A percentile compares a stretch with the other conserved stretches of the same genome.
Conservation (phyloP, 1,140 invertebrate genomes). For the Nasonia vitripennis region DNA sequence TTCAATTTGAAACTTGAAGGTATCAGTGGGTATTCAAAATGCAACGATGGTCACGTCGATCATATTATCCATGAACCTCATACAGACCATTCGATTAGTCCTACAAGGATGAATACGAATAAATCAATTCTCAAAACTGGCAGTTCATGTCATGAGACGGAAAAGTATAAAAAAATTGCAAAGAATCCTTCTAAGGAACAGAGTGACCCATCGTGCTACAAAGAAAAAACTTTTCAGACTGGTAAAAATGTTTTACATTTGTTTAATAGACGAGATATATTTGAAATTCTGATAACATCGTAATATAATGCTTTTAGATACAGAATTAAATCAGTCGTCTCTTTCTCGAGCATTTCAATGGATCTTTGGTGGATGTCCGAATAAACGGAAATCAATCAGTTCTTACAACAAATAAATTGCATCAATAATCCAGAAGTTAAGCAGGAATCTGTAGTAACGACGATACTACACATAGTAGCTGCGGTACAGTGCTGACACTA, state of each 20-base stretch:
- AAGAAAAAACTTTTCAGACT: not conserved
- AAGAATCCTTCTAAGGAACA: not conserved
- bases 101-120: too few species aligned
- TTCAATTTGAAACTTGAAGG: too few species aligned
- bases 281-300: not conserved
- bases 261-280: too few species aligned
- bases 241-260: not conserved
- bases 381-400: not conserved
- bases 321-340: not conserved
- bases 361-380: not conserved
- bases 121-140: too few species aligned
- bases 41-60: too few species aligned
- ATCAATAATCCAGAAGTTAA: not conserved
- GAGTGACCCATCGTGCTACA: not conserved
- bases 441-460: slow-evolving; percentile 15
- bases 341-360: not conserved
- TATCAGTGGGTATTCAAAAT: too few species aligned
- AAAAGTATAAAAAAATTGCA: not conserved
- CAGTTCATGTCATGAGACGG: not conserved
- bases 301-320: not conserved
- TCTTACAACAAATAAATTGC: not conserved
- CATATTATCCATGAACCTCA: too few species aligned
- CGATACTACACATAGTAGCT: not conserved
- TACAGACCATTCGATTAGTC: too few species aligned
- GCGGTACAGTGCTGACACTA: not conserved